Conservation (phyloP, 1,140 invertebrate species). For the Phthorimaea operculella region DNA sequence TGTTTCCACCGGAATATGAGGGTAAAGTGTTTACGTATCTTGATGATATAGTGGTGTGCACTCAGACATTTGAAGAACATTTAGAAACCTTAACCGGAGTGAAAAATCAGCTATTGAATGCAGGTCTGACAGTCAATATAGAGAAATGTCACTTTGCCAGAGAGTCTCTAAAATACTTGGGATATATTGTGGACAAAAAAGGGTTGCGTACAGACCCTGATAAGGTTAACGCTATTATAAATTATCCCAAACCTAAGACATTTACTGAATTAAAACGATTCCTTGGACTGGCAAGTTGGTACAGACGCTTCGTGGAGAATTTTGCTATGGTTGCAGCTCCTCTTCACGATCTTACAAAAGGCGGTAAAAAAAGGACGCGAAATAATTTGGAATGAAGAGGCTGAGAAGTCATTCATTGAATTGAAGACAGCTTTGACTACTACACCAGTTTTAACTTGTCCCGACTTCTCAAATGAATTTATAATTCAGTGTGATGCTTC, state of each 20-base stretch:
- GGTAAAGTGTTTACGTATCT: conserved; percentile 27
- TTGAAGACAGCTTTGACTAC: conserved; percentile 38
- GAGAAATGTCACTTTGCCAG: conserved; percentile 25
- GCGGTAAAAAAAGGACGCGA: conserved; percentile 17
- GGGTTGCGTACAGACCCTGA: conserved; percentile 47
- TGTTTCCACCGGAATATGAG: conserved; percentile 20
- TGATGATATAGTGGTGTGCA: conserved; percentile 40
- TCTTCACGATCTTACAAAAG: conserved; percentile 41
- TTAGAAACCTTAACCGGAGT: conserved; percentile 23
- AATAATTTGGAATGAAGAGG: conserved; percentile 23
- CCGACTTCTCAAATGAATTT: conserved; percentile 38
- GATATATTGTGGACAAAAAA: conserved; percentile 32
- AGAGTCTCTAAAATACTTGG: conserved; percentile 29
- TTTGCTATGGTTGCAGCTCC: conserved; percentile 40
- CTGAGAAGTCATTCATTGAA: conserved; percentile 21
- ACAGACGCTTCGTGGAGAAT: conserved; percentile 52
- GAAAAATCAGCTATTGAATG: conserved; percentile 20
- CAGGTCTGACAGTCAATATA: conserved; percentile 30
- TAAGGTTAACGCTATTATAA: conserved; percentile 53
- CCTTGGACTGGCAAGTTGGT: conserved; percentile 51
- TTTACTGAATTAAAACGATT: conserved; percentile 40
- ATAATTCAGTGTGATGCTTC: conserved; percentile 44
- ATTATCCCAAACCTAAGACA: conserved; percentile 41
- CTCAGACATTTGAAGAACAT: conserved; percentile 30
- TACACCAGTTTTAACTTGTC: conserved; percentile 34